Percentiles rank a stretch among this genome's conserved stretches.
These are phyloP conservation scores for Elysia crispata DNA, from an alignment of 2,888 invertebrate genomes.

Conservation along the genomic window DNA sequence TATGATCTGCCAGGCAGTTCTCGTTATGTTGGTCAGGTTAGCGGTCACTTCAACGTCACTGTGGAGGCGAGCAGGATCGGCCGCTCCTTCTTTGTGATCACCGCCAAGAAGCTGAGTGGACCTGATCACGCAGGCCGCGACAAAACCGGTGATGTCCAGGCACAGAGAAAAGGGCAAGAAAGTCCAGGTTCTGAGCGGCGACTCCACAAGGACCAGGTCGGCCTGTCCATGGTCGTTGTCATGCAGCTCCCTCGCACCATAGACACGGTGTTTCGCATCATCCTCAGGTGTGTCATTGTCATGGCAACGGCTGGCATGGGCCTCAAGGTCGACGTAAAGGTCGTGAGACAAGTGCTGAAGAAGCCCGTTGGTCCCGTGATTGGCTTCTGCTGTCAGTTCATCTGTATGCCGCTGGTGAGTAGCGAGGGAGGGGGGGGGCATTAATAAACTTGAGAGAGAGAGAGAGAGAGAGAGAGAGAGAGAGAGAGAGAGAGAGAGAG, in stretches of 20 bases:
- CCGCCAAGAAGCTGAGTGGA: slow-evolving; percentile 16
- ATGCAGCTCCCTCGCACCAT: slow-evolving; percentile 58
- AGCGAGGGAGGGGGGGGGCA: background rate
- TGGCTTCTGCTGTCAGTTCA: slow-evolving; percentile 79
- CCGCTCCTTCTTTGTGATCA: slow-evolving; percentile 31
- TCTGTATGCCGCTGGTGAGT: slow-evolving; percentile 80
- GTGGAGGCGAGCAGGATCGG: slow-evolving; percentile 27
- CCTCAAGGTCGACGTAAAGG: slow-evolving; percentile 76
- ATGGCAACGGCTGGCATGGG: slow-evolving; percentile 78
- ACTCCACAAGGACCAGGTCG: background rate
- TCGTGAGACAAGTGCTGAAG: slow-evolving; percentile 76
- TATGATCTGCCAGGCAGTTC: no score
- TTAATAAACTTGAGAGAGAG: no score
- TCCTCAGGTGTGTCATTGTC: slow-evolving; percentile 73
- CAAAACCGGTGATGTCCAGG: background rate
- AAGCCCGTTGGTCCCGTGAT: slow-evolving; percentile 79
- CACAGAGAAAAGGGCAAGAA: no score
- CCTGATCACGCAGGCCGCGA: background rate
- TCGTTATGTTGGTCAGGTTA: background rate
- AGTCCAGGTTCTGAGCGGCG: no score
- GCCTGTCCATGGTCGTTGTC: slow-evolving; percentile 54
- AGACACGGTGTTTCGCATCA: slow-evolving; percentile 71
- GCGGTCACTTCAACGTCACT: slow-evolving; percentile 30
- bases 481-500: no score
- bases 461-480: no score